These are phyloP conservation scores for Colletes latitarsis DNA, from an alignment of 1,140 invertebrate genomes.

Conservation along the genomic window DNA sequence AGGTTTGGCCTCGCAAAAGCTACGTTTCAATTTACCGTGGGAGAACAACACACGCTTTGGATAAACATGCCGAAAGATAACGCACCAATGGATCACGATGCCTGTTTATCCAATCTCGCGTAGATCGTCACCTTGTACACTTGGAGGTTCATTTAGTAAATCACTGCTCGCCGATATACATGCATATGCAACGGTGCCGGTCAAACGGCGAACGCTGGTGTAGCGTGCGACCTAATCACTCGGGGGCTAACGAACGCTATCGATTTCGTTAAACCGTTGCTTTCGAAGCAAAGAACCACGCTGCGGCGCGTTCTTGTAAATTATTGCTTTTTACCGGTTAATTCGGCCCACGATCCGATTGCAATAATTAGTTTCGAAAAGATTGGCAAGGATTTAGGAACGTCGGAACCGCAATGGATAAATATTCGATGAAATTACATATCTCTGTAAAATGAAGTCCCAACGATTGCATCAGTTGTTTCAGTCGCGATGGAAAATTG, in stretches of 20 bases:
- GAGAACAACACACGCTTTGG: slow-evolving; percentile 6
- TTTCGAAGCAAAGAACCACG: background rate
- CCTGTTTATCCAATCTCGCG: slow-evolving; percentile 27
- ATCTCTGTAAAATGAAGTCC: too few relatives aligned
- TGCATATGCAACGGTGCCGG: background rate
- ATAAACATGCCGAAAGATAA: slow-evolving; percentile 43
- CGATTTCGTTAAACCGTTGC: slow-evolving; percentile 12
- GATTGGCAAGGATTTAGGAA: too few relatives aligned
- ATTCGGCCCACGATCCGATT: background rate
- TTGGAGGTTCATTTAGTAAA: slow-evolving; percentile 10
- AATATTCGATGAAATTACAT: too few relatives aligned
- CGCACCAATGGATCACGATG: background rate
- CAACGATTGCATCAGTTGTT: too few relatives aligned
- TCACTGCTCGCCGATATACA: background rate
- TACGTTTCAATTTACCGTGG: slow-evolving; percentile 21
- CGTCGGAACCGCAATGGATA: too few relatives aligned
- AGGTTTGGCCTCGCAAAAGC: background rate
- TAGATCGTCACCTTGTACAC: slow-evolving; percentile 33
- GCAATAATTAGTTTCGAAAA: background rate
- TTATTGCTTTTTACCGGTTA: background rate
- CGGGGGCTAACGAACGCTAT: slow-evolving; percentile 12
- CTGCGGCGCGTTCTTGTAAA: background rate
- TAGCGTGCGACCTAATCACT: slow-evolving; percentile 10
- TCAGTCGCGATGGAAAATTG: background rate
- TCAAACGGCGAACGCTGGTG: background rate